Percentiles rank a stretch among this genome's conserved stretches.
phyloP scores from a whole-genome alignment of 2,888 invertebrate genomes.

The Zonitis immaculata region DNA sequence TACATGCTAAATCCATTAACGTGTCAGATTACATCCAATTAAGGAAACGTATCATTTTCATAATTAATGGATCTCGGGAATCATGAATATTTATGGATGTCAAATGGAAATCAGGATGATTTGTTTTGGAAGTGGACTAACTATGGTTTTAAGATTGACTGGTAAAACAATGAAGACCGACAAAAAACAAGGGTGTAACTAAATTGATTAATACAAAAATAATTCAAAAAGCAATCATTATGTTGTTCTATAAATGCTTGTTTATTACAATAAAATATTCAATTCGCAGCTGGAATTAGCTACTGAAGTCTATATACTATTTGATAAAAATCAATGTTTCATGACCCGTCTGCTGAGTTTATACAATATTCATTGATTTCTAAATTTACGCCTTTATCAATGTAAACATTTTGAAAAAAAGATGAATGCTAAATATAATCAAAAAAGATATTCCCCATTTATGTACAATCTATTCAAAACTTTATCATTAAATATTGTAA shows the following conservation, averaged over 20 bases:
- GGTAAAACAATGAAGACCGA: background rate
- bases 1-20: conserved; percentile 26
- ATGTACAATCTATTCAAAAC: background rate
- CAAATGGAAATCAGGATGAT: conserved; percentile 7
- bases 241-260: too few species aligned
- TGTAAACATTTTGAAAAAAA: background rate
- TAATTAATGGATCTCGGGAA: conserved; percentile 7
- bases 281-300: too few species aligned
- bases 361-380: too few species aligned
- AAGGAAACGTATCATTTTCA: conserved; percentile 9
- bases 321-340: background rate
- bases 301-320: too few species aligned
- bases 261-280: too few species aligned
- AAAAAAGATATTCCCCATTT: background rate
- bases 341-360: too few species aligned
- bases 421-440: background rate
- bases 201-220: background rate
- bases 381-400: too few species aligned
- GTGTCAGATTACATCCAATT: conserved; percentile 24
- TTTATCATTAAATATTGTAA: background rate
- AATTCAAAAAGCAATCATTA: too few species aligned
- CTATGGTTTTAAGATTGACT: background rate
- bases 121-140: background rate
- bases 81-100: conserved; percentile 13
- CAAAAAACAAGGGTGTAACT: background rate